phyloP scores from a whole-genome alignment of 2,797 vertebrate species.

The Amblyraja radiata region DNA sequence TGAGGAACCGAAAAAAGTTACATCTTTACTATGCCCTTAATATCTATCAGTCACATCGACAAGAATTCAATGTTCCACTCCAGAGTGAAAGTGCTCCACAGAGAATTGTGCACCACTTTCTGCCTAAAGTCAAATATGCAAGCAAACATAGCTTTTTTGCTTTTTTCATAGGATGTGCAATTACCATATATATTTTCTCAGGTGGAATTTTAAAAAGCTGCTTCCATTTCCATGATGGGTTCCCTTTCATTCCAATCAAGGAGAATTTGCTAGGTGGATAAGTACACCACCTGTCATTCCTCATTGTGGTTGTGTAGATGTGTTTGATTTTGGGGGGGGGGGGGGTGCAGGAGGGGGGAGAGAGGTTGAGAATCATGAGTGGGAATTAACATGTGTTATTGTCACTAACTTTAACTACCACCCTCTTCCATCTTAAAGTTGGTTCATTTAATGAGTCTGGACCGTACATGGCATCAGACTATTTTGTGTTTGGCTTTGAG shows the following conservation, averaged over 20 bases:
- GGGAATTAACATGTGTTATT: background rate
- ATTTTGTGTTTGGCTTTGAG: background rate
- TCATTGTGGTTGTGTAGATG: no score
- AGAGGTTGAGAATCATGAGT: background rate
- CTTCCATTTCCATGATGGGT: background rate
- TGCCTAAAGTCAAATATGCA: background rate
- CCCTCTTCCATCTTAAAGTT: background rate
- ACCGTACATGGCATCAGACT: background rate
- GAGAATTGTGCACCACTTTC: background rate
- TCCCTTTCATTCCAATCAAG: background rate
- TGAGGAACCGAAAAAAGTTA: background rate
- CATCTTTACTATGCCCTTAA: background rate
- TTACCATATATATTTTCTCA: background rate
- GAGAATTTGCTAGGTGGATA: background rate
- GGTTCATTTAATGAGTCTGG: background rate
- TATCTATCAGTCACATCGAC: background rate
- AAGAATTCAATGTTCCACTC: conserved; percentile 1
- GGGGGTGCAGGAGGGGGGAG: no score
- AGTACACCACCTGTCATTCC: background rate
- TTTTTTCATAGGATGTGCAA: background rate
- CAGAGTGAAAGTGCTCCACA: background rate
- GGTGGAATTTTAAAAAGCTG: no score
- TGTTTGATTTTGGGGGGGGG: no score
- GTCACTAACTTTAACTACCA: no score
- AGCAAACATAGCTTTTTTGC: background rate